Percentiles rank a stretch among this genome's conserved stretches.
Evolutionary conservation across 2,113 vertebrate species (phyloP).

Genomic region (Anseranas semipalmata): DNA sequence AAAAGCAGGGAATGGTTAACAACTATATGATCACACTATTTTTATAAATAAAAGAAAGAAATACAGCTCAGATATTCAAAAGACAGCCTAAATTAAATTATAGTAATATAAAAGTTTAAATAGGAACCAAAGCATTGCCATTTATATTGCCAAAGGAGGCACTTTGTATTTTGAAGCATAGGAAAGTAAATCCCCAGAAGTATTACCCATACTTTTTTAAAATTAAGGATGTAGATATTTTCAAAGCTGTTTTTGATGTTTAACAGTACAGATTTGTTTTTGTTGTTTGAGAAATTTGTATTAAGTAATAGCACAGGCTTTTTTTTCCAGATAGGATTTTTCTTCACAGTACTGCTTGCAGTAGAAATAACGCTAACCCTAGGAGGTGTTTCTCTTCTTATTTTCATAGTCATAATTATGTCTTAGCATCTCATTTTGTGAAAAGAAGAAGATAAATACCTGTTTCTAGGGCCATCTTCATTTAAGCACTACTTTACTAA

Average conservation of each 20-base stretch:
- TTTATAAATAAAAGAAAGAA: slow-evolving; percentile 36
- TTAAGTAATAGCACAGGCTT: slow-evolving; percentile 60
- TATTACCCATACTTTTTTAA: slow-evolving; percentile 70
- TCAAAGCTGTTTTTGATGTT: slow-evolving; percentile 72
- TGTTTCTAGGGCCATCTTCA: slow-evolving; percentile 59
- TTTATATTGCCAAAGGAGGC: slow-evolving; percentile 79
- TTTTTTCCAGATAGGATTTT: slow-evolving; percentile 38
- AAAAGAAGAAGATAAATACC: slow-evolving; percentile 66
- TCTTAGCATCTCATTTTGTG: slow-evolving; percentile 84
- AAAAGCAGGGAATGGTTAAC: slow-evolving; percentile 40
- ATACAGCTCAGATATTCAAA: slow-evolving; percentile 60
- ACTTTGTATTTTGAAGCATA: slow-evolving; percentile 72
- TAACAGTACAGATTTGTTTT: slow-evolving; percentile 66
- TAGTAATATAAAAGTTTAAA: slow-evolving; percentile 61
- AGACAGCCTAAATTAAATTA: slow-evolving; percentile 68
- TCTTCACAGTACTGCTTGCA: slow-evolving; percentile 71
- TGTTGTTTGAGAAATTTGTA: slow-evolving; percentile 69
- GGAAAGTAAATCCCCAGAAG: slow-evolving; percentile 65
- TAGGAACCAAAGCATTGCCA: slow-evolving; percentile 79
- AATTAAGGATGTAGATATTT: slow-evolving; percentile 78
- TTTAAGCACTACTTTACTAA: slow-evolving; percentile 68
- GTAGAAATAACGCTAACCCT: slow-evolving; percentile 57
- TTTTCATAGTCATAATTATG: slow-evolving; percentile 71
- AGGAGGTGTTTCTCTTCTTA: slow-evolving; percentile 68
- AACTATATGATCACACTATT: slow-evolving; percentile 56